phyloP scores from a whole-genome alignment of 2,113 vertebrate species.

The Lonchura striata region DNA sequence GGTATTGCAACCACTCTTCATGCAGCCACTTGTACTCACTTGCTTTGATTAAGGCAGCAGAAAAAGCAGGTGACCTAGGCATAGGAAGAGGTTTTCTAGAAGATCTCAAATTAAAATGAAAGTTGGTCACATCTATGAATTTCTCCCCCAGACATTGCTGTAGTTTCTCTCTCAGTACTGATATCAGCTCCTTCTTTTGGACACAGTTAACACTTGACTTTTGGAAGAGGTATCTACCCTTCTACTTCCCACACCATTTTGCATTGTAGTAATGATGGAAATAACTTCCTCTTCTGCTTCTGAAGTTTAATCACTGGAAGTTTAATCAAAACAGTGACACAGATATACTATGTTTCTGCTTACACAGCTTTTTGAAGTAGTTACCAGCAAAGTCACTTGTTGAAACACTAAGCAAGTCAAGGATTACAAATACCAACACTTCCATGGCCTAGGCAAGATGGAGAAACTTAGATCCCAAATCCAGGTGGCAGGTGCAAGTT shows the following conservation, averaged over 20 bases:
- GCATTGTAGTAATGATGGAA: neutral
- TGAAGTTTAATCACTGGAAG: neutral
- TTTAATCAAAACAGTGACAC: neutral
- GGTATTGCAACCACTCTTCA: neutral
- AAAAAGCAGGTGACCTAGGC: neutral
- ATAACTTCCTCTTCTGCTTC: neutral
- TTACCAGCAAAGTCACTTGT: neutral
- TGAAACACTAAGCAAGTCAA: neutral
- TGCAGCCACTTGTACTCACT: neutral
- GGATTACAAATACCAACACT: neutral
- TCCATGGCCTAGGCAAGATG: neutral
- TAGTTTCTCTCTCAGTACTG: neutral
- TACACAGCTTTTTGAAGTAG: neutral
- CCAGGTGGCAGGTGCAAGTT: neutral
- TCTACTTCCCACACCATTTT: neutral
- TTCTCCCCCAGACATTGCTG: neutral
- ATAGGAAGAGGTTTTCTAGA: neutral
- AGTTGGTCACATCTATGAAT: rapidly evolving
- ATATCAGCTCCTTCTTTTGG: neutral
- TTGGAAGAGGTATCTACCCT: neutral
- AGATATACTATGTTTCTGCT: neutral
- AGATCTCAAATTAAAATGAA: neutral
- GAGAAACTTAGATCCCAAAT: neutral
- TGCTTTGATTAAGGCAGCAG: neutral
- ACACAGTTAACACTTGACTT: neutral